A percentile compares a stretch with the other conserved stretches of the same genome.
These are phyloP conservation scores for Mesocentrotus franciscanus DNA, from an alignment of 53 echinoderm and acorn worm genomes.

Conservation along the genomic window DNA sequence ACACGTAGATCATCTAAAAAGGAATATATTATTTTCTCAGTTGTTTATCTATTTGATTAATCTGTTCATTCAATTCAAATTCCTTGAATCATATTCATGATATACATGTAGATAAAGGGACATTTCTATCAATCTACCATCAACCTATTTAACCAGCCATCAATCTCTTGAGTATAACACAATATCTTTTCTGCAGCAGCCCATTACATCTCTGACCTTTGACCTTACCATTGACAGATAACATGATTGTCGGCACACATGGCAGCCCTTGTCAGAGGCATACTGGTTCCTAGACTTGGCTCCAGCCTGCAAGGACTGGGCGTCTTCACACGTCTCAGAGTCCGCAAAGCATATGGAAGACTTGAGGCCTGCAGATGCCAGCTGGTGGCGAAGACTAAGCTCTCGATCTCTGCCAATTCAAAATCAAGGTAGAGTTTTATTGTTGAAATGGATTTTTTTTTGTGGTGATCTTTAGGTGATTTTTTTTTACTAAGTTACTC, in stretches of 20 bases:
- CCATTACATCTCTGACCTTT: background rate
- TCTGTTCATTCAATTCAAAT: too few relatives aligned
- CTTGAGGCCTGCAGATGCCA: constrained; percentile 77
- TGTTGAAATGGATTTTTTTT: too few relatives aligned
- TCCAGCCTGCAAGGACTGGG: constrained; percentile 34
- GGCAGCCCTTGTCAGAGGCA: constrained; percentile 61
- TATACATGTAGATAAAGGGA: background rate
- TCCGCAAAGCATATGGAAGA: constrained; percentile 85
- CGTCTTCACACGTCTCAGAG: constrained; percentile 68
- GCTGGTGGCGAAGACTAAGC: constrained; percentile 72
- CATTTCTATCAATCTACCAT: too few relatives aligned
- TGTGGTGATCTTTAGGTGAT: too few relatives aligned
- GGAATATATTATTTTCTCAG: too few relatives aligned
- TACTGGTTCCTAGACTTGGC: constrained; percentile 63
- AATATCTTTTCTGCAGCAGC: background rate
- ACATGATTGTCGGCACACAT: constrained; percentile 62
- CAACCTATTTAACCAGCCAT: background rate
- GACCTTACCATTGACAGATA: constrained; percentile 65
- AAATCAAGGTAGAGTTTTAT: background rate
- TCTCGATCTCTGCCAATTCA: constrained; percentile 75
- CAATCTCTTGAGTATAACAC: background rate
- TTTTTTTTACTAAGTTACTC: too few relatives aligned
- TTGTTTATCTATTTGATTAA: too few relatives aligned
- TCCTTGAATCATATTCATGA: too few relatives aligned
- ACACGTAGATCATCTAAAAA: too few relatives aligned